phyloP scores from a whole-genome alignment of 1,140 invertebrate species.

The Neodiprion virginianus region DNA sequence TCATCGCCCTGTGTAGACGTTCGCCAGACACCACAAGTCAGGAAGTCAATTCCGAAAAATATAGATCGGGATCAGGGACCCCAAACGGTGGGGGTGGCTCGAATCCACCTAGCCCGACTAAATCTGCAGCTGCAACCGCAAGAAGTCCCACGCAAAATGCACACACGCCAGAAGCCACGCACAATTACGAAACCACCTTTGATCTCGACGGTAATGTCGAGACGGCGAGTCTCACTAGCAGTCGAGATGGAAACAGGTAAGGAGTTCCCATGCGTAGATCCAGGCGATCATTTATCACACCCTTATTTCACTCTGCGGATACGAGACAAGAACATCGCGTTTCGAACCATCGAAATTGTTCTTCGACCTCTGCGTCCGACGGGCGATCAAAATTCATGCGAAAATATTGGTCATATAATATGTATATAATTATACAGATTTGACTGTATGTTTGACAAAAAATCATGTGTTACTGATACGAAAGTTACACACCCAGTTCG shows the following conservation, averaged over 20 bases:
- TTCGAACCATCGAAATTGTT: constrained; percentile 1
- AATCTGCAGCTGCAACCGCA: constrained; percentile 47
- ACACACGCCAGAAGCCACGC: constrained; percentile 52
- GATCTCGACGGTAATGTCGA: constrained; percentile 86
- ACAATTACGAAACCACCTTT: constrained; percentile 84
- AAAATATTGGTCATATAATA: constrained; percentile 10
- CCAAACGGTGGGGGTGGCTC: constrained; percentile 47
- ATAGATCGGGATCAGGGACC: constrained; percentile 50
- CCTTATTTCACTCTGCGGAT: too few species aligned
- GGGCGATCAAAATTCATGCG: not conserved
- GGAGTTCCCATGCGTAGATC: not conserved
- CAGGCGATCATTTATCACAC: too few species aligned
- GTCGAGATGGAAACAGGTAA: constrained; percentile 74
- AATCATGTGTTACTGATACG: too few species aligned
- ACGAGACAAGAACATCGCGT: too few species aligned
- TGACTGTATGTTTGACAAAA: not conserved
- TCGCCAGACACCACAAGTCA: constrained; percentile 58
- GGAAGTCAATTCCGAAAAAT: constrained; percentile 55
- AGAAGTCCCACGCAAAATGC: constrained; percentile 50
- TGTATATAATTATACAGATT: constrained; percentile 8
- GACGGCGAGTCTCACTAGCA: constrained; percentile 68
- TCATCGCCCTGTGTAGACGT: constrained; percentile 56
- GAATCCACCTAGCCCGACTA: constrained; percentile 55
- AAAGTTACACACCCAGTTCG: too few species aligned
- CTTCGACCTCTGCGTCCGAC: not conserved